A percentile compares a stretch with the other conserved stretches of the same genome.
Evolutionary conservation across 2,888 invertebrate genomes (phyloP).

Genomic region (Meiosimyza decipiens): DNA sequence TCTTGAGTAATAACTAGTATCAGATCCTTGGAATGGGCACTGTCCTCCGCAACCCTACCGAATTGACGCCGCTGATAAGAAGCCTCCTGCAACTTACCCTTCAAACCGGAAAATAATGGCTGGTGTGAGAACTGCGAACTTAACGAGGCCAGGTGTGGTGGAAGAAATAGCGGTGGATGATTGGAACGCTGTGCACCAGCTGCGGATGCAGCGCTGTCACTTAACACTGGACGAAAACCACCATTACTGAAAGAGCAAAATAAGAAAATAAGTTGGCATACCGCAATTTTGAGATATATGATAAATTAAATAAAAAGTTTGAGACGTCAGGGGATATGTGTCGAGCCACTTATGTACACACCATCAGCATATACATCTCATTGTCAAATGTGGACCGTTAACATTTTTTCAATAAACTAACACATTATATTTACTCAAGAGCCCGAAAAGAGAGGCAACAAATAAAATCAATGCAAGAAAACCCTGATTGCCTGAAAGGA

Average conservation of each 20-base stretch:
- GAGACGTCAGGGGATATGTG: neutral
- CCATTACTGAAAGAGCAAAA: constrained; percentile 67
- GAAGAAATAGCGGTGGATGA: constrained; percentile 85
- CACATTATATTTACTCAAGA: too few relatives aligned
- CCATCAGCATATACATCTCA: too few relatives aligned
- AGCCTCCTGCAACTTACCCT: constrained; percentile 72
- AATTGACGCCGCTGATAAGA: too few relatives aligned
- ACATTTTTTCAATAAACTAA: too few relatives aligned
- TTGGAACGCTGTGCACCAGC: constrained; percentile 65
- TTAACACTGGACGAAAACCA: constrained; percentile 72
- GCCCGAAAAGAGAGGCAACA: too few relatives aligned
- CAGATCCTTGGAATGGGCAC: too few relatives aligned
- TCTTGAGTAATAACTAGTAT: too few relatives aligned
- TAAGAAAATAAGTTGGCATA: neutral
- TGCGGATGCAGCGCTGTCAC: constrained; percentile 64
- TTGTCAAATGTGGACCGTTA: too few relatives aligned
- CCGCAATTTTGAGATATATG: neutral
- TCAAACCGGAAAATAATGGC: constrained; percentile 82
- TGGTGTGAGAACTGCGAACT: constrained; percentile 83
- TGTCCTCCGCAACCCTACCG: too few relatives aligned
- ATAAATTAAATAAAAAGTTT: neutral
- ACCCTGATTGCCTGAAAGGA: too few relatives aligned
- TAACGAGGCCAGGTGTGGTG: constrained; percentile 80
- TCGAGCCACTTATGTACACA: too few relatives aligned
- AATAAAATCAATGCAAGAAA: too few relatives aligned